Conservation (phyloP, 1,140 invertebrate genomes). For the Argopecten irradians region DNA sequence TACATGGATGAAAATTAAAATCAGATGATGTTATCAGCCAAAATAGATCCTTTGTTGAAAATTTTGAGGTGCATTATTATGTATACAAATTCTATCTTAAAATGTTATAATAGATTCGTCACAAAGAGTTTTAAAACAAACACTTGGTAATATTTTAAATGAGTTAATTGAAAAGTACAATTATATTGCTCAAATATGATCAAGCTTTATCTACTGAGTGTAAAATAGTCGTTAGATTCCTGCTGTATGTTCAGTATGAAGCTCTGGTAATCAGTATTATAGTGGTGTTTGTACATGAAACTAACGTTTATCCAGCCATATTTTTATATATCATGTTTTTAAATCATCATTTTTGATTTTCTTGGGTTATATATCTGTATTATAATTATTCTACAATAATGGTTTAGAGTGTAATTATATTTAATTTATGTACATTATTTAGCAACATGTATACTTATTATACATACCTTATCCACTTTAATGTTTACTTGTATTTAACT, state of each 20-base stretch:
- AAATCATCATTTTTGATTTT: neutral
- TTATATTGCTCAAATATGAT: neutral
- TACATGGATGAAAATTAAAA: no score
- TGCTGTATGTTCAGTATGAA: neutral
- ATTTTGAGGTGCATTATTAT: no score
- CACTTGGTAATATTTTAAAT: neutral
- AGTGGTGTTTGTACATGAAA: neutral
- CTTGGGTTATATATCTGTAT: neutral
- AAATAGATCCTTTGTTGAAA: no score
- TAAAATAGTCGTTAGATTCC: neutral
- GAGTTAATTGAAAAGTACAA: neutral
- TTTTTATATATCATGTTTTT: neutral
- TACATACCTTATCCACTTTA: neutral
- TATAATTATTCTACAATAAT: neutral
- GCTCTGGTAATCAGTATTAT: neutral
- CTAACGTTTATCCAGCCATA: neutral
- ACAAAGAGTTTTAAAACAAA: neutral
- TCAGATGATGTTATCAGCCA: no score
- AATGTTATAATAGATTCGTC: neutral
- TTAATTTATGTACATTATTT: constrained; percentile 11
- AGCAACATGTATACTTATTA: neutral
- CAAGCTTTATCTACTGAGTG: neutral
- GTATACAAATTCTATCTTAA: no score
- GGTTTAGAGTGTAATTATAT: neutral
- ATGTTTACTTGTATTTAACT: neutral